Evolutionary conservation across 2,888 invertebrate species (phyloP), one percentile per base, ranked within the genome.

Genomic region (Acanthosoma haemorrhoidale): DNA sequence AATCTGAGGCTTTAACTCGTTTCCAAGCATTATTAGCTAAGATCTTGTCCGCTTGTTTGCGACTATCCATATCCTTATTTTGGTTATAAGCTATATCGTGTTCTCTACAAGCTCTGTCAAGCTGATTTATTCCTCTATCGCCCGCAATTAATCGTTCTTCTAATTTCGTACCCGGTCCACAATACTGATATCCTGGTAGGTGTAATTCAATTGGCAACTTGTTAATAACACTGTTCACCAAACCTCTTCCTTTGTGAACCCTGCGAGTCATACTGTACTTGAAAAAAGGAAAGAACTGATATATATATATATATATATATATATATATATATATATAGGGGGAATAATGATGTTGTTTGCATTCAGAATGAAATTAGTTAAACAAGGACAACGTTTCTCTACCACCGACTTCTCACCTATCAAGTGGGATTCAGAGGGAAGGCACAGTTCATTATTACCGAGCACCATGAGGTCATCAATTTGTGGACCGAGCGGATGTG

Each of bases 61-160:
- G 15, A n/a, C 32, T 25, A 25, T 11, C n/a, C 25, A 63, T 38
- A 36, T 72, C 71, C 69, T 72, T 73, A 67, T 43, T 9, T n/a
- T 72, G 11, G n/a, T 70, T 69, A 36, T 79, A 79, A 5, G 76
- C 76, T 41, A 78, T 78, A 73, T 79, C 78, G 74, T 78, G 78
- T 15, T 76, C 70, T 71, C 77, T 77, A 69, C 78, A 78, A 16
- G 77, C 77, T 18, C 60, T 69, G 73, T 79, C 79, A 29, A 79
- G 73, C 5, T 70, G 72, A 75, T 79, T 77, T 29, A 77, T 74
- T 18, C 79, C 79, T 34, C 41, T 69, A 76, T 80, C 79, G 18
- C 78, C 78, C 51, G 79, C 70, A 34, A 73, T 74, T 58, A 78
- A 69, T 16, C 78, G 69, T 67, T 73, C 70, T 25, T 70, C 31